Conservation (phyloP, 2,888 invertebrate genomes). For the Drosophila quinaria region DNA sequence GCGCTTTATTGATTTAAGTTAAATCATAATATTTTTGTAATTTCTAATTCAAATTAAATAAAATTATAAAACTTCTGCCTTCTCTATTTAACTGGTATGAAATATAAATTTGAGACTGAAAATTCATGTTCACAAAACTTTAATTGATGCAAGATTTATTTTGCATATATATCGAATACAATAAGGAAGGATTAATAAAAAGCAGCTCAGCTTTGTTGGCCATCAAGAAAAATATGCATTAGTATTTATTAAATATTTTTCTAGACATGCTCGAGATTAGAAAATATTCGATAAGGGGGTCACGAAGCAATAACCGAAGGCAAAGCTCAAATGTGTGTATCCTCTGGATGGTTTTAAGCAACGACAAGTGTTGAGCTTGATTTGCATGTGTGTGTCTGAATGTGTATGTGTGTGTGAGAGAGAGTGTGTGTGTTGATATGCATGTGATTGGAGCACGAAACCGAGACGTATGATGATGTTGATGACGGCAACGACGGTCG, state of each 20-base stretch:
- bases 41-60: too few species aligned
- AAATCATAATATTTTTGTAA: neutral
- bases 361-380: conserved; percentile 40
- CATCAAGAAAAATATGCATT: conserved; percentile 45
- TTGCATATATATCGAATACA: neutral
- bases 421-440: conserved; percentile 62
- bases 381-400: conserved; percentile 21
- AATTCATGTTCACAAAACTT: neutral
- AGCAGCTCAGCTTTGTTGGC: conserved; percentile 14
- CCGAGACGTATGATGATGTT: conserved; percentile 77
- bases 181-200: conserved; percentile 4
- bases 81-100: too few species aligned
- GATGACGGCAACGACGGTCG: conserved; percentile 59
- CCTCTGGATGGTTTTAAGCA: conserved; percentile 21
- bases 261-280: conserved; percentile 37
- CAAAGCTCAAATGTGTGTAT: conserved; percentile 38
- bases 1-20: neutral
- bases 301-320: conserved; percentile 38
- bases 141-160: neutral
- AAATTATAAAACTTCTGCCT: too few species aligned
- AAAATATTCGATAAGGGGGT: conserved; percentile 44
- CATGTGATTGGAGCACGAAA: conserved; percentile 73
- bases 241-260: conserved; percentile 44
- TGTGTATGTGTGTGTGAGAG: conserved; percentile 8
- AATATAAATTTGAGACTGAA: too few species aligned